Base-by-base conservation (phyloP, 2,797 vertebrate species). In the Tokudaia tokunoshimensis region DNA sequence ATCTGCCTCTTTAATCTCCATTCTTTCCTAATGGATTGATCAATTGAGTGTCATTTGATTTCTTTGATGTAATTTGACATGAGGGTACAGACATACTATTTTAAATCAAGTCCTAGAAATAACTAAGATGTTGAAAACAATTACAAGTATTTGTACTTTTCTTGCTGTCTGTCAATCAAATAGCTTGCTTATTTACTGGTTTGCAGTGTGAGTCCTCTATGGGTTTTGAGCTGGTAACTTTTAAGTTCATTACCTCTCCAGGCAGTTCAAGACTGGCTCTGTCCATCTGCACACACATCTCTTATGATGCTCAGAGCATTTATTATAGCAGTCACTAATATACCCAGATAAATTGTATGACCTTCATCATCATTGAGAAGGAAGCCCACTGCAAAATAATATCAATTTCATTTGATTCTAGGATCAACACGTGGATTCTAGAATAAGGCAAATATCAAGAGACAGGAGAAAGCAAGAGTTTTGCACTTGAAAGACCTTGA, bases 71-170 rank as follows among this genome's bases (percentile, higher is more conserved):
- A 86, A 94, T 86, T 37, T 74, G 41, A 80, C n/a, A 41, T 55
- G 52, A 50, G 81, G 41, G 4, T 65, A 26, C 22, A 67, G 75
- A 37, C 4, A 93, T 1, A 79, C 80, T 93, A 65, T 55, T 97
- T 92, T 95, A 96, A 95, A 96, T 72, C 37, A 93, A 19, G 15
- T 90, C 63, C 92, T 92, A 19, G 55, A 92, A 92, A 83, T 83
- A 94, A 63, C 76, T 94, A 96, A 91, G 37, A 89, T 91, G 50
- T 95, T 47, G 63, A 14, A 84, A 26, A 82, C 57, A 85, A 89
- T 83, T 29, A 80, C 82, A 19, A 91, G 86, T 63, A 91, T 95
- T 89, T 61, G 63, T 26, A 91, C 94, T 65, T 94, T 34, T 94
- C 81, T 29, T 50, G 7, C n/a, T 95, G 29, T 92, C 79, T 76